A percentile compares a stretch with the other conserved stretches of the same genome.
These are phyloP conservation scores for Sebastes alutus DNA, from an alignment of 2,797 vertebrate species.

Conservation along the genomic window DNA sequence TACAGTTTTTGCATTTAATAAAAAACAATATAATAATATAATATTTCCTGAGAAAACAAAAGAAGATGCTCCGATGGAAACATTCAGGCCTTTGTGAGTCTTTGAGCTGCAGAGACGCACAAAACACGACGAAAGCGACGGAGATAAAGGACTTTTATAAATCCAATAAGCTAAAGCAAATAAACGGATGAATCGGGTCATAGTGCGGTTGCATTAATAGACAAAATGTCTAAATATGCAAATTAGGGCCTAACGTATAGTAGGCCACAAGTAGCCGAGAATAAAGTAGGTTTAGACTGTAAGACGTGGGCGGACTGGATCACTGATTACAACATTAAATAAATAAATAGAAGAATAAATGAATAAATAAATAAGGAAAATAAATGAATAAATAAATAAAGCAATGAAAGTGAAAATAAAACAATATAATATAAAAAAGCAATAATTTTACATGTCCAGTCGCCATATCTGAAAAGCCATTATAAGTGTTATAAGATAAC, in stretches of 20 bases:
- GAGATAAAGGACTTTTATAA: background rate
- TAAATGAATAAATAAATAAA: fast-evolving
- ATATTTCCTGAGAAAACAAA: background rate
- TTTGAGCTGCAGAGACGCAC: background rate
- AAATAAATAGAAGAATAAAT: background rate
- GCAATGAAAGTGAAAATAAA: background rate
- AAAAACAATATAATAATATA: background rate
- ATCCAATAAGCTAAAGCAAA: constrained; percentile 1
- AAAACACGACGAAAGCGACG: background rate
- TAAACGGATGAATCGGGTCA: background rate
- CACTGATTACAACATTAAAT: background rate
- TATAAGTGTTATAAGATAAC: background rate
- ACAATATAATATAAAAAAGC: background rate
- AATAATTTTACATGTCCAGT: background rate
- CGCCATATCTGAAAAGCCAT: background rate
- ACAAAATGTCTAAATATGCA: constrained; percentile 2
- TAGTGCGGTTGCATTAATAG: background rate
- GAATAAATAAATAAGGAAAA: fast-evolving
- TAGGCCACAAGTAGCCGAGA: background rate
- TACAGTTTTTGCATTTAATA: background rate
- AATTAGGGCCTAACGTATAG: background rate
- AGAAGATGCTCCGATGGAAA: background rate
- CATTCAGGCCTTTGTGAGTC: background rate
- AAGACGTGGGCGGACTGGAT: background rate
- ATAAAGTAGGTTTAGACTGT: constrained; percentile 11